Conservation (phyloP, 2,113 vertebrate species). For the Eulacestoma nigropectus region DNA sequence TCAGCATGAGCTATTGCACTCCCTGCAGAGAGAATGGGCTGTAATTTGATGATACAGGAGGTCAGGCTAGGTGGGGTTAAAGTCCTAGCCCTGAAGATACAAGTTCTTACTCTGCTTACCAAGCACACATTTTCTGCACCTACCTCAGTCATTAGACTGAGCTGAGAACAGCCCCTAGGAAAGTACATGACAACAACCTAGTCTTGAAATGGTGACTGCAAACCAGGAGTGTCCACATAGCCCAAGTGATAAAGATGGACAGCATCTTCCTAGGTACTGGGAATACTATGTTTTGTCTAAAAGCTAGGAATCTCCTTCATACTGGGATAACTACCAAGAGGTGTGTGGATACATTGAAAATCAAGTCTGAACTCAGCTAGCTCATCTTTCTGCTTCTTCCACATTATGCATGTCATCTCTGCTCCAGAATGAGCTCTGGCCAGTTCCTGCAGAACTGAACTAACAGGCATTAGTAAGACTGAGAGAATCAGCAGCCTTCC, state of each 20-base stretch:
- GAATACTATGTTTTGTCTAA: background rate
- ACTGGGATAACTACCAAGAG: background rate
- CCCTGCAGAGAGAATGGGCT: background rate
- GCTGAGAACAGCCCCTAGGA: background rate
- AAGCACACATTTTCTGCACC: background rate
- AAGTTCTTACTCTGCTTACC: background rate
- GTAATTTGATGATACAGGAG: background rate
- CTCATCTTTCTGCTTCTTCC: background rate
- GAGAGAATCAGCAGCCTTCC: background rate
- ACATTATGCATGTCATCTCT: background rate
- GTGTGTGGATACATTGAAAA: background rate
- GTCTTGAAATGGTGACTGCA: background rate
- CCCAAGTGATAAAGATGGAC: background rate
- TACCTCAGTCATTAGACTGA: background rate
- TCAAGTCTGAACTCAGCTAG: background rate
- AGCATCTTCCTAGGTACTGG: background rate
- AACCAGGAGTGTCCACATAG: background rate
- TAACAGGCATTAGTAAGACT: background rate
- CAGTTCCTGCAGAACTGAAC: background rate
- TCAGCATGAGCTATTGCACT: background rate
- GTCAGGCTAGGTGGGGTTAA: background rate
- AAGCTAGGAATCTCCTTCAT: background rate
- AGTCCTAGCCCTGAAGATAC: background rate
- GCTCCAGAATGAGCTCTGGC: background rate
- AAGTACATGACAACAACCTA: background rate